Evolutionary conservation across 92 coral and sea anemone species (phyloP).

Genomic region (Pocillopora meandrina): DNA sequence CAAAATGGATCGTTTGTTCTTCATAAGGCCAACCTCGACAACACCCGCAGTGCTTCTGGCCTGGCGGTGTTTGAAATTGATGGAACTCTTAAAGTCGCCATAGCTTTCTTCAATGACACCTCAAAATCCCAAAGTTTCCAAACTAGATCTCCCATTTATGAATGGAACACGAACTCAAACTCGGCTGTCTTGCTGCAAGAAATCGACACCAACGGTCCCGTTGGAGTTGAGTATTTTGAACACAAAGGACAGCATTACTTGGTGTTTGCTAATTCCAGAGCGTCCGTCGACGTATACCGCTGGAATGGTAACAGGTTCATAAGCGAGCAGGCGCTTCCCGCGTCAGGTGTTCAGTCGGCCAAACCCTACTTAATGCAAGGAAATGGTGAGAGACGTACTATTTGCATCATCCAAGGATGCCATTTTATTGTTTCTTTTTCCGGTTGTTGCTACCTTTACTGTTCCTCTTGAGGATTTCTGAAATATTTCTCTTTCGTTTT

Average conservation of each 20-base stretch:
- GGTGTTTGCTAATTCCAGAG: constrained; percentile 81
- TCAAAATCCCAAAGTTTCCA: constrained; percentile 52
- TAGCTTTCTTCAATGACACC: constrained; percentile 77
- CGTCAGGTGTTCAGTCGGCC: constrained; percentile 59
- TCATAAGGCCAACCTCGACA: constrained; percentile 50
- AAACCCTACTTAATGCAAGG: constrained; percentile 50
- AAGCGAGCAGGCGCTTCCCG: constrained; percentile 56
- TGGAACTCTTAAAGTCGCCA: constrained; percentile 67
- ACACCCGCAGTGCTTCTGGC: constrained; percentile 90
- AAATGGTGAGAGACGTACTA: constrained; percentile 51
- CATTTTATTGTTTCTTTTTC: neutral
- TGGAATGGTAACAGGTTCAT: constrained; percentile 62
- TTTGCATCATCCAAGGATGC: too few species aligned
- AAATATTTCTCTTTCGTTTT: neutral
- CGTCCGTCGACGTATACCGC: constrained; percentile 56
- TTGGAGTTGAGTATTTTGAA: constrained; percentile 86
- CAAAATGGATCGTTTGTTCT: constrained; percentile 48
- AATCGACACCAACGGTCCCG: constrained; percentile 80
- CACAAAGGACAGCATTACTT: constrained; percentile 70
- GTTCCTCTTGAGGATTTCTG: neutral
- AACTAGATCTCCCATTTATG: constrained; percentile 79
- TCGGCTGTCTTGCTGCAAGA: constrained; percentile 64
- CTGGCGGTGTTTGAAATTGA: constrained; percentile 73
- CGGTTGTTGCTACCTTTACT: neutral
- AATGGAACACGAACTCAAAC: constrained; percentile 63